These are phyloP conservation scores for Lepus timidus DNA, from an alignment of 2,113 vertebrate genomes.

Conservation along the genomic window DNA sequence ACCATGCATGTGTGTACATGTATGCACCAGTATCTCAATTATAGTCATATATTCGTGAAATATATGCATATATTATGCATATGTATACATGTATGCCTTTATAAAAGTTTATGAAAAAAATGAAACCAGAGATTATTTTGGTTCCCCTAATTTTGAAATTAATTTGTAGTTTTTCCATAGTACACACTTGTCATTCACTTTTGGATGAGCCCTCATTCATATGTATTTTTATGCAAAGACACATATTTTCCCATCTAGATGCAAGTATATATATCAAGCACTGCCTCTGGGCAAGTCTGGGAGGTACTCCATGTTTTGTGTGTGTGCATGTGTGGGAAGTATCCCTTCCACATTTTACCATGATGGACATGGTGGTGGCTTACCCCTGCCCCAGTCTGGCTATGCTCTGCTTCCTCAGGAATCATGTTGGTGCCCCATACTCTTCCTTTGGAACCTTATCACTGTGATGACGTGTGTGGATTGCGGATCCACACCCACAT, in stretches of 20 bases:
- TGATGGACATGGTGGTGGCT: neutral
- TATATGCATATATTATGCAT: no score
- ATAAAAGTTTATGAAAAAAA: no score
- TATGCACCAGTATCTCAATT: no score
- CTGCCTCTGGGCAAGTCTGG: neutral
- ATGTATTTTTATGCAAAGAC: neutral
- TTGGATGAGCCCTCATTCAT: no score
- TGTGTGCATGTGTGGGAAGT: neutral
- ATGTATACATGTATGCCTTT: no score
- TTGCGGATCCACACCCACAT: neutral
- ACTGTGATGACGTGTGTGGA: neutral
- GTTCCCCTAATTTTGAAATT: no score
- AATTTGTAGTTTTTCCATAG: no score
- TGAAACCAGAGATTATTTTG: no score
- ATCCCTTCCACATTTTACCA: neutral
- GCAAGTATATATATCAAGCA: no score
- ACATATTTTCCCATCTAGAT: neutral
- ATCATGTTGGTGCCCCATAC: neutral
- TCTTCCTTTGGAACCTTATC: neutral
- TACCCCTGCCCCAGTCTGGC: neutral
- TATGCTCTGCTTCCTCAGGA: neutral
- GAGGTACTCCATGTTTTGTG: neutral
- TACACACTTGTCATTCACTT: no score
- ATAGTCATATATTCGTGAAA: no score
- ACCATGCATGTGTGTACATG: neutral